Evolutionary conservation across 2,113 vertebrate species (phyloP).

Genomic region (Octodon degus): DNA sequence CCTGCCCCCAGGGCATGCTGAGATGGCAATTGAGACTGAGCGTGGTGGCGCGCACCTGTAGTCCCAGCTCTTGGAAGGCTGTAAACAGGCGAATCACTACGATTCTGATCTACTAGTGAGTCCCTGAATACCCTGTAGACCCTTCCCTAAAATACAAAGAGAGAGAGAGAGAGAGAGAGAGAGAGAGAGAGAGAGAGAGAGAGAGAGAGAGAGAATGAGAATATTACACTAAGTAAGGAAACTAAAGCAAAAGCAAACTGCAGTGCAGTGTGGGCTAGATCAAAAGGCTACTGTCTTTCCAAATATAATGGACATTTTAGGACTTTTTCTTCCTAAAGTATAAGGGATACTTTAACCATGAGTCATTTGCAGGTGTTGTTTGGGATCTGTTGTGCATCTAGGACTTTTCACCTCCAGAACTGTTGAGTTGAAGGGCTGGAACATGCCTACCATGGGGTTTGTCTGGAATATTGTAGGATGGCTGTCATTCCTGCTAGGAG

Average conservation of each 20-base stretch:
- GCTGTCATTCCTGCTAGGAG: too few species aligned
- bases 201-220: too few species aligned
- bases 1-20: too few species aligned
- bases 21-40: too few species aligned
- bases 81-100: too few species aligned
- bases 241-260: neutral
- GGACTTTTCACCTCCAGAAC: fast-evolving
- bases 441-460: neutral
- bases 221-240: neutral
- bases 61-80: too few species aligned
- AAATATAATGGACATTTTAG: neutral
- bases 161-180: too few species aligned
- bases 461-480: neutral
- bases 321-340: neutral
- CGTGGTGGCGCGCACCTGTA: too few species aligned
- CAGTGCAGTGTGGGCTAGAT: neutral
- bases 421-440: neutral
- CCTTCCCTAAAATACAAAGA: too few species aligned
- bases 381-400: neutral
- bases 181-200: too few species aligned
- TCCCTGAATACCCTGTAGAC: too few species aligned
- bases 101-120: too few species aligned
- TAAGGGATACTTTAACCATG: neutral
- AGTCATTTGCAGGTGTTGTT: neutral
- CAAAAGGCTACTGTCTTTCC: neutral